Evolutionary conservation across 2,797 vertebrate genomes (phyloP), one percentile per base, ranked within the genome.

Genomic region (Sarcoramphus papa): DNA sequence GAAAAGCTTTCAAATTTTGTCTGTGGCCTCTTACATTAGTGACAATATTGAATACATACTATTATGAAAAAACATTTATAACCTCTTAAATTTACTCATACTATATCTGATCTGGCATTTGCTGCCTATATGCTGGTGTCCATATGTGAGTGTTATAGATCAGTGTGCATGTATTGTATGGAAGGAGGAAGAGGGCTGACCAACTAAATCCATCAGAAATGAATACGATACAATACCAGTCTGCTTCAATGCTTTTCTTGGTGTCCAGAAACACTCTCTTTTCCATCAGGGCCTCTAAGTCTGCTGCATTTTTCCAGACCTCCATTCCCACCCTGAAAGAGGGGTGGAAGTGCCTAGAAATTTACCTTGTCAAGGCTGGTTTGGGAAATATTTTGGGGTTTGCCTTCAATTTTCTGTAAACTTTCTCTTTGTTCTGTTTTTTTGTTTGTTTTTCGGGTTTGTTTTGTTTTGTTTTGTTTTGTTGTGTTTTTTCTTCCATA

Each of bases 51-150:
- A 65, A 88, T 69, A 72, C n/a, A 51, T 87, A 48, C 35, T 56
- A 33, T 62, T 69, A 93, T 51, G 31, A 59, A 91, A 93, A 92
- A 91, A 83, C 82, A 67, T 94, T 93, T 92, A 92, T 85, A 92
- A 88, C 37, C 83, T 81, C 73, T 94, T 95, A 94, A 95, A 90
- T 94, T 90, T 88, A 40, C 43, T 72, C 59, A 73, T 79, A 21
- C 76, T 67, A 8, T 79, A 85, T 95, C 85, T 95, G 90, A 88
- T 95, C 79, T 95, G 94, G 95, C 91, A 84, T 62, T 89, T 91
- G 92, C 41, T 88, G 81, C 64, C 64, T 93, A 57, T 41, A 15
- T 78, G 89, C 93, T 95, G 94, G 84, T 88, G 87, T 90, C 93
- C 92, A 85, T 91, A 93, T 92, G 92, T 94, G 85, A 27, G n/a